Evolutionary conservation across 2,888 invertebrate genomes (phyloP), one percentile per base, ranked within the genome.

Genomic region (Pycnomerus fuliginosus): DNA sequence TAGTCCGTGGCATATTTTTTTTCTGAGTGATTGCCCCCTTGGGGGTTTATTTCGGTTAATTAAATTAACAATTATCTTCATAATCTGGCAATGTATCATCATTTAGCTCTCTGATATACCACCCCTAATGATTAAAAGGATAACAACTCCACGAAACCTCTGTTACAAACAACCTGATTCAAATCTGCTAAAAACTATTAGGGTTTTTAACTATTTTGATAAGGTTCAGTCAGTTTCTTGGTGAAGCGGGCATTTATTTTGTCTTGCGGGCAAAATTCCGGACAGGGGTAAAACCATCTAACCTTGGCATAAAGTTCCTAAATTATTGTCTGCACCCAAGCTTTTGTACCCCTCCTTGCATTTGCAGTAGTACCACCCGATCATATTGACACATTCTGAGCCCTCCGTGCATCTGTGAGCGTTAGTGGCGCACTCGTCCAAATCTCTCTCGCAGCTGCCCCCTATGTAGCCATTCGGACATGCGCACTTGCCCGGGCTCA

Each of bases 311-410:
- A 78, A 77, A 59, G 72, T 82, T 69, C 76, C 77, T 58, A 76
- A 73, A 45, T 74, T 76, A 67, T 76, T 77, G 63, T 77, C 77
- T 53, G 74, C 72, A 29, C 76, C 69, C 25, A 77, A 77, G 45
- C 80, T 79, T 12, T 80, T 78, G 74, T 85, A 92, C 2, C 92
- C 92, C 42, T 81, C 79, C 55, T 83, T 82, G 72, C 92, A 92
- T 59, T 87, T 83, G 73, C 93, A 93, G 72, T 89, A 87, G 75
- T 89, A 90, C 82, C 90, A 90, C 57, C 92, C 92, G 27, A 90
- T 90, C 79, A 87, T 87, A 74, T 92, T 92, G 71, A 90, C 82
- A 74, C 92, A 92, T 38, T 79, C 76, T 35, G 90, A 87, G 56
- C 85, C 82, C 55, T 80, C 77, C 55, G 85, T 84, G 73, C 92